Evolutionary conservation across 1,140 invertebrate genomes (phyloP).

Genomic region (Ruditapes philippinarum): DNA sequence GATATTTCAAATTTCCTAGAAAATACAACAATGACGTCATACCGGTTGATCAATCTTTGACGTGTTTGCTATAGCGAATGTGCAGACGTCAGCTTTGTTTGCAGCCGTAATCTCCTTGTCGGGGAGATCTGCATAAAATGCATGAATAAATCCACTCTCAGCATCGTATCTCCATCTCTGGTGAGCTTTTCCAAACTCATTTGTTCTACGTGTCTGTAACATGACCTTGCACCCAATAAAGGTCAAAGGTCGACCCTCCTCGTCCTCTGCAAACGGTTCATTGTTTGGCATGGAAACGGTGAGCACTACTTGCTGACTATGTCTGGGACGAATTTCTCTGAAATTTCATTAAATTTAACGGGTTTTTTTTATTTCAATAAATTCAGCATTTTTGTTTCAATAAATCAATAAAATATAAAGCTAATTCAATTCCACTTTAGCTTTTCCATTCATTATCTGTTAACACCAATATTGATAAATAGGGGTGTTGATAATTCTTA

Average conservation of each 20-base stretch:
- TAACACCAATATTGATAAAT: too few relatives aligned
- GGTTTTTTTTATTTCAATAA: too few relatives aligned
- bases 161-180: constrained; percentile 85
- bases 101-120: constrained; percentile 86
- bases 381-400: too few relatives aligned
- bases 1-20: too few relatives aligned
- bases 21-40: too few relatives aligned
- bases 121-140: constrained; percentile 82
- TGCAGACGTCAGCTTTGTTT: constrained; percentile 86
- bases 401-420: too few relatives aligned
- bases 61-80: constrained; percentile 83
- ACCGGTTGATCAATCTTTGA: constrained; percentile 85
- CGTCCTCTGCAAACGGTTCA: constrained; percentile 73
- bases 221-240: constrained; percentile 82
- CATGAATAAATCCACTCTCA: constrained; percentile 84
- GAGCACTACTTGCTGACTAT: constrained; percentile 77
- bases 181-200: constrained; percentile 84
- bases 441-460: too few relatives aligned
- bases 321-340: constrained; percentile 81
- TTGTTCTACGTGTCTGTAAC: constrained; percentile 79
- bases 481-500: too few relatives aligned
- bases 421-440: too few relatives aligned
- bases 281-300: constrained; percentile 82
- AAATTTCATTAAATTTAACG: too few relatives aligned
- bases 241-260: constrained; percentile 76